phyloP scores from a whole-genome alignment of 2,113 vertebrate genomes.

The Rhinogobius similis region DNA sequence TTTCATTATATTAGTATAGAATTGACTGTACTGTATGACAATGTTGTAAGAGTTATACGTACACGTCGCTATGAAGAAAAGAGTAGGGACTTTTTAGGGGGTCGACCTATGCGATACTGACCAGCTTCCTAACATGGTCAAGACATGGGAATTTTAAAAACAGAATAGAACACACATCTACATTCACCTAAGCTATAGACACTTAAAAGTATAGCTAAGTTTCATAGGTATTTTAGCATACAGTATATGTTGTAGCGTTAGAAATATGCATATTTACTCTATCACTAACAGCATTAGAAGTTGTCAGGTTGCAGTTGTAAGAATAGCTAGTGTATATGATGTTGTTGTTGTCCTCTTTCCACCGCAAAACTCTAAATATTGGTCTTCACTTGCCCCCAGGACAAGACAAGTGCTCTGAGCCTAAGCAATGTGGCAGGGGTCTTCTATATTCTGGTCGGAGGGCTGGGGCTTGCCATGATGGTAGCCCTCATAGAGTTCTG shows the following conservation, averaged over 20 bases:
- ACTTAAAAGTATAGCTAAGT: constrained; percentile 28
- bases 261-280: constrained; percentile 31
- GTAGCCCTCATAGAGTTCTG: constrained; percentile 99
- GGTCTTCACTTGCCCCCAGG: constrained; percentile 91
- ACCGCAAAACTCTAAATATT: constrained; percentile 77
- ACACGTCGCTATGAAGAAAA: constrained; percentile 66
- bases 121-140: constrained; percentile 81
- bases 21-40: constrained; percentile 79
- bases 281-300: constrained; percentile 32
- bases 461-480: constrained; percentile 99
- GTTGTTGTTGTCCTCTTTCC: constrained; percentile 66
- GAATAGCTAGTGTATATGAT: constrained; percentile 54
- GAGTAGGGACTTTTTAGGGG: constrained; percentile 76
- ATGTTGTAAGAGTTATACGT: constrained; percentile 69
- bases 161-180: constrained; percentile 50
- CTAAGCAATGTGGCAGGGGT: constrained; percentile 99
- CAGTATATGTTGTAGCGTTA: constrained; percentile 44
- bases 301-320: constrained; percentile 45
- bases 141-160: constrained; percentile 57
- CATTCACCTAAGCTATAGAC: constrained; percentile 74
- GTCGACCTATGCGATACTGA: constrained; percentile 89
- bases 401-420: constrained; percentile 99
- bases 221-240: constrained; percentile 26
- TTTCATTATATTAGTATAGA: constrained; percentile 71
- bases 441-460: constrained; percentile 99